phyloP scores from a whole-genome alignment of 1,140 invertebrate genomes.

The Rhopalosiphum padi region DNA sequence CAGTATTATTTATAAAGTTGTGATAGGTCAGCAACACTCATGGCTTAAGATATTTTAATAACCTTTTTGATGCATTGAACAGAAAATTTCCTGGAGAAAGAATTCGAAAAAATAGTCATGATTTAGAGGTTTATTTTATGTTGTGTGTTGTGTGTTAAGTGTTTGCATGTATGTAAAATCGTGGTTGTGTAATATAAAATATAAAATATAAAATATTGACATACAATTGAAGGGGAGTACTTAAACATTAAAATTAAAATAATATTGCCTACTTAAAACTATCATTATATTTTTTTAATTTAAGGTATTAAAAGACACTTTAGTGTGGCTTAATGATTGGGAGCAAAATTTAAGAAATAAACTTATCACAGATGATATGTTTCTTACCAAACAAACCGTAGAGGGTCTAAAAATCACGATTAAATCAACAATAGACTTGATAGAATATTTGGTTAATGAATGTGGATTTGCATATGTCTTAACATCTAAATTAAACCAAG shows the following conservation, averaged over 20 bases:
- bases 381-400: neutral
- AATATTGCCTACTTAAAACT: too few relatives aligned
- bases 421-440: neutral
- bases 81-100: slow-evolving; percentile 5
- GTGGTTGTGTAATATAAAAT: too few relatives aligned
- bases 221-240: too few relatives aligned
- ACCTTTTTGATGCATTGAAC: neutral
- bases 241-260: too few relatives aligned
- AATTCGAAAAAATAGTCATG: neutral
- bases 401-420: neutral
- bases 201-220: too few relatives aligned
- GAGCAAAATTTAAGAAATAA: neutral
- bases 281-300: neutral
- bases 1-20: neutral
- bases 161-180: too few relatives aligned
- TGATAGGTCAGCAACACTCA: neutral
- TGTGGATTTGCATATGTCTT: neutral
- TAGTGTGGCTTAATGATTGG: neutral
- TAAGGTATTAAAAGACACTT: neutral
- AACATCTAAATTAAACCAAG: neutral
- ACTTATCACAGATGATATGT: neutral
- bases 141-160: too few relatives aligned
- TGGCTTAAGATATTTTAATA: too few relatives aligned
- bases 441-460: neutral
- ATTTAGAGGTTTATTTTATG: slow-evolving; percentile 14